Evolutionary conservation across 2,888 invertebrate species (phyloP), one percentile per base, ranked within the genome.

Genomic region (Pycnomerus fuliginosus): DNA sequence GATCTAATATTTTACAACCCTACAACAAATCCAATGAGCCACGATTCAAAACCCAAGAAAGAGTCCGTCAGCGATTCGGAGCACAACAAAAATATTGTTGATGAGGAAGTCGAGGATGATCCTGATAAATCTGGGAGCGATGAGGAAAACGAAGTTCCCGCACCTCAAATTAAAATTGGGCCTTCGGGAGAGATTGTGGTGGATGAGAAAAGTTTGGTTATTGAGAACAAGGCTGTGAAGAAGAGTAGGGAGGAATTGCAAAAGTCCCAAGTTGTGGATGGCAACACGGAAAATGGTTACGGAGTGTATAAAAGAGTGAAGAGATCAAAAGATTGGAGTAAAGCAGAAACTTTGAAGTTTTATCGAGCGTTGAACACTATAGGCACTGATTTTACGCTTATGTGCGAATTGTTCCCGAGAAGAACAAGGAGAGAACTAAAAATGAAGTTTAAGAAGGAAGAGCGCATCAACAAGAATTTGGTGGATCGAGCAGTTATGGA

Each of bases 1-100:
- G 94, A 95, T 72, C 80, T 94, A 36, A 91, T 95, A 61, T 91
- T 87, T 73, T 94, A 90, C 73, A 95, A 95, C 74, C 94, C 94
- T 2, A 69, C 76, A 1, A 77, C 80, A 7, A 88, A 87, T 72
- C 88, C 88, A 2, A 87, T 90, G 77, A 76, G 79, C 40, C 38
- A 53, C 14, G 22, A 49, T 75, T 73, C 3, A 73, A 71, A 14
- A 70, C 74, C 32, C 30, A 30, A 22, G 32, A 44, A 24, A 12
- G 35, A 28, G 32, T 23, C 44, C 14, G 40, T 25, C 35, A 23
- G 14, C 23, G 23, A n/a, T n/a, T n/a, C n/a, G n/a, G n/a, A 16
- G 29, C 10, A 38, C 20, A 43, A 27, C 30, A 29, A 30, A 29
- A 23, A 16, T 8, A 24, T 15, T 29, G 23, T 25, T 24, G 5